Evolutionary conservation across 2,113 vertebrate genomes (phyloP).

Genomic region (Protobothrops flavoviridis): DNA sequence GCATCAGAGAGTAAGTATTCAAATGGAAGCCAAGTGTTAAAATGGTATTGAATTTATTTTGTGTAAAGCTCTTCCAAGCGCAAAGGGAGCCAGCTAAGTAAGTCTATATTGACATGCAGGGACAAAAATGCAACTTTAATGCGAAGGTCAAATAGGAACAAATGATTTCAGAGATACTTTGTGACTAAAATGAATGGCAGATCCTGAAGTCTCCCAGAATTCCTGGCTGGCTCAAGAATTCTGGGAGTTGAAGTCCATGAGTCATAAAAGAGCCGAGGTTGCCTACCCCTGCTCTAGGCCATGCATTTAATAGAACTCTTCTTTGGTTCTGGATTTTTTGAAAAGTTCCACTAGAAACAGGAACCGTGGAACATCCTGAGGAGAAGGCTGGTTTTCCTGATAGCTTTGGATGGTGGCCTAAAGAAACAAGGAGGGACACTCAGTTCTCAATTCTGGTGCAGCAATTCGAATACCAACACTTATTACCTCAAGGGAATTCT

Average conservation of each 20-base stretch:
- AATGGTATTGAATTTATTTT: slow-evolving; percentile 59
- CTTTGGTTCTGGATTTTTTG: slow-evolving; percentile 41
- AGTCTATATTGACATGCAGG: slow-evolving; percentile 58
- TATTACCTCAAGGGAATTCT: slow-evolving; percentile 26
- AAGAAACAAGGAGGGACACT: slow-evolving; percentile 46
- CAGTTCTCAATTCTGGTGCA: slow-evolving; percentile 36
- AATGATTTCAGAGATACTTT: slow-evolving; percentile 49
- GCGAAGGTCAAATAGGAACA: slow-evolving; percentile 37
- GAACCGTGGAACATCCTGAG: slow-evolving; percentile 53
- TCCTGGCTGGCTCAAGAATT: too few relatives aligned
- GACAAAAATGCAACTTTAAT: slow-evolving; percentile 39
- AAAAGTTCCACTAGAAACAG: slow-evolving; percentile 45
- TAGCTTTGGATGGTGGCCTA: slow-evolving; percentile 56
- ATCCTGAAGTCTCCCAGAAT: background rate
- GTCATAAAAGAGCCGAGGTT: too few relatives aligned
- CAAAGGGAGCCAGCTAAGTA: slow-evolving; percentile 60
- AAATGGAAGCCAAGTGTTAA: slow-evolving; percentile 58
- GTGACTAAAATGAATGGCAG: slow-evolving; percentile 37
- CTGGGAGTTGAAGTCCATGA: too few relatives aligned
- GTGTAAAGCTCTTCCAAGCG: slow-evolving; percentile 55
- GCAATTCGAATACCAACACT: slow-evolving; percentile 33
- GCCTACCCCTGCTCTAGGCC: background rate
- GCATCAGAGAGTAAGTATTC: slow-evolving; percentile 50
- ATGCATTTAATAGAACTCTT: slow-evolving; percentile 19
- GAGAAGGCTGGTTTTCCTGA: slow-evolving; percentile 51